Evolutionary conservation across 2,113 vertebrate genomes (phyloP).

Genomic region (Symphodus melops): DNA sequence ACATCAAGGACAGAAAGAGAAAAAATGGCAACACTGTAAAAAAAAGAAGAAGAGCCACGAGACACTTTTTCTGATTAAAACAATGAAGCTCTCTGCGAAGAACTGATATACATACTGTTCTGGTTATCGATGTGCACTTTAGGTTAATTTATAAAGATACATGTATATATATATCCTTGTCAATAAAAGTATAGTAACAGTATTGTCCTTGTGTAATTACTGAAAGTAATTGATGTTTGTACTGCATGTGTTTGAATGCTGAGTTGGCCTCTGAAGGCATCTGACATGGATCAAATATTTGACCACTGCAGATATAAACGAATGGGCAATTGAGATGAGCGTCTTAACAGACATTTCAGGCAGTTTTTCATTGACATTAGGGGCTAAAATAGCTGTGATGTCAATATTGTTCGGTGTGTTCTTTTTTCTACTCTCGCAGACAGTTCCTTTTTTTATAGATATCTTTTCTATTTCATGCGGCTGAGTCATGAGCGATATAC

Average conservation of each 20-base stretch:
- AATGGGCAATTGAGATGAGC: no score
- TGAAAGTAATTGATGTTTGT: background rate
- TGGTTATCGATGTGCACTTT: conserved; percentile 21
- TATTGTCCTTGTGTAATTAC: background rate
- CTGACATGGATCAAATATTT: no score
- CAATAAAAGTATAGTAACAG: conserved; percentile 64
- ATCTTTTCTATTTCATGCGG: no score
- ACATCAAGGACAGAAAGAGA: background rate
- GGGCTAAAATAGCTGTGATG: no score
- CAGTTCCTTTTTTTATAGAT: no score
- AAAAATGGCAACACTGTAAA: background rate
- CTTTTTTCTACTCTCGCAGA: conserved; percentile 14
- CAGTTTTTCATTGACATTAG: no score
- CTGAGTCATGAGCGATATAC: no score
- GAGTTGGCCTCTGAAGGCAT: no score
- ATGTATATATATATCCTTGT: conserved; percentile 46
- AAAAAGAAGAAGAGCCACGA: background rate
- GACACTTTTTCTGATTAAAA: conserved; percentile 37
- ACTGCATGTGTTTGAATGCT: no score
- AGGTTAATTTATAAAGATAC: conserved; percentile 59
- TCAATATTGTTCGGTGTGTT: conserved; percentile 24
- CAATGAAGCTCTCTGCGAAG: conserved; percentile 33
- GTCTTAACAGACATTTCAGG: no score
- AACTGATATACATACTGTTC: conserved; percentile 26
- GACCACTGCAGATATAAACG: no score